Base-by-base conservation (phyloP, 2,113 vertebrate genomes). In the Phocoena phocoena region DNA sequence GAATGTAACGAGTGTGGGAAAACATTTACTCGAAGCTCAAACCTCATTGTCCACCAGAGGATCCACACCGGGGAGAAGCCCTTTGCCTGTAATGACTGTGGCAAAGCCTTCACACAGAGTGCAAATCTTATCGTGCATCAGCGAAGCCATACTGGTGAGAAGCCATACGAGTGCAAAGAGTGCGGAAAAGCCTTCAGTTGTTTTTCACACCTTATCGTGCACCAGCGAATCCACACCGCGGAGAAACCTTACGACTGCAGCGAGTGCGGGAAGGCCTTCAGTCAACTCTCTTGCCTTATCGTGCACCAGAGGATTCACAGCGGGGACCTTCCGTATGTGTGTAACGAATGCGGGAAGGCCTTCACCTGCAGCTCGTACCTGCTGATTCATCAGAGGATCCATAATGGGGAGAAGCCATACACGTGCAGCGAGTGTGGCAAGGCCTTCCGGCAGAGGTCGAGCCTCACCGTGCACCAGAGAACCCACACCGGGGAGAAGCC, bases 31-130 rank as follows among this genome's bases (percentile, higher is more conserved):
- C 93, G 98, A 5, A 98, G 98, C 60, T 98, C 98, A 5, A 97
- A 97, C 67, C 98, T 98, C 14, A 98, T 98, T 2, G 98, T 97
- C 5, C 98, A 98, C 70, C 98, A 98, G 96, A 91, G 98, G 63
- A 98, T 98, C 79, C 98, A 98, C 71, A 98, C 98, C 0, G 98
- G 98, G 36, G 97, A 98, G 76, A 98, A 98, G 90, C 98, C 98
- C 25, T 98, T 98, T 2, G 96, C 98, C 25, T 98, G 98, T 50
- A 90, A 60, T 0, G 97, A 98, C 6, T 98, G 98, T 14, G 97
- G 98, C 90, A 98, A 98, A 91, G 98, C 98, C 80, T 98, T 98
- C 70, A 98, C 98, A 28, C 98, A 98, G 79, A 98, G 97, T 26
- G 96, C 98, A 1, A 98, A 98, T 23, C 97, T 98, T 4, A 97